These are phyloP conservation scores for Arvicanthis niloticus DNA, from an alignment of 2,113 vertebrate species.

Conservation along the genomic window DNA sequence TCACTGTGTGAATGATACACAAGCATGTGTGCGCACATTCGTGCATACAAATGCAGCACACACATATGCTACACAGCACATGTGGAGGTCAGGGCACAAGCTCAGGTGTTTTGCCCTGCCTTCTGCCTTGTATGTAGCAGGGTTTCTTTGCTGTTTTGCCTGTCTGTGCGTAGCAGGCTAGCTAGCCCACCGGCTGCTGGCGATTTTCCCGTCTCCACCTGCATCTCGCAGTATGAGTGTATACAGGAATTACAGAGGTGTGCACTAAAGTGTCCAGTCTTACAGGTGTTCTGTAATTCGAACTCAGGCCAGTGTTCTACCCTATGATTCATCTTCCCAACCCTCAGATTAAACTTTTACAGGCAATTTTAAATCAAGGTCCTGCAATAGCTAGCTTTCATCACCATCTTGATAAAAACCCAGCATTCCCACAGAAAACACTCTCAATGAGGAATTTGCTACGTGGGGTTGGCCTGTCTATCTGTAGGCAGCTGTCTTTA, in stretches of 20 bases:
- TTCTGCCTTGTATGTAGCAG: not conserved
- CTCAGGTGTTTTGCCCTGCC: not conserved
- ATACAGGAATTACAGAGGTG: not conserved
- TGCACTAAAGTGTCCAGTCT: not conserved
- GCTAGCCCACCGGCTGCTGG: not conserved
- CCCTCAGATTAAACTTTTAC: constrained; percentile 9
- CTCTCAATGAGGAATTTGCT: not conserved
- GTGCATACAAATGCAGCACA: not conserved
- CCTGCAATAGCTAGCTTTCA: not conserved
- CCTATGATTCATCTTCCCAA: not conserved
- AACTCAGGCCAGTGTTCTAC: not conserved
- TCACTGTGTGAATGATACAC: not conserved
- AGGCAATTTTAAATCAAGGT: not conserved
- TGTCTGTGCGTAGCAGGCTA: not conserved
- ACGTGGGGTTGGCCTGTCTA: not conserved
- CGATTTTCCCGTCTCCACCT: not conserved
- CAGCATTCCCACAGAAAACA: not conserved
- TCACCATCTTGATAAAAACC: not conserved
- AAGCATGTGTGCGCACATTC: not conserved
- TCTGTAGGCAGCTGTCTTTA: not conserved
- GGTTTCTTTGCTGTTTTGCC: not conserved
- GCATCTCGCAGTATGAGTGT: not conserved
- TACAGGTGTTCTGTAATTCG: not conserved
- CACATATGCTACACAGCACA: not conserved
- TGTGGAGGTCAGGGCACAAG: not conserved